Base-by-base conservation (phyloP, 2,113 vertebrate species). In the Ageneiosus marmoratus region DNA sequence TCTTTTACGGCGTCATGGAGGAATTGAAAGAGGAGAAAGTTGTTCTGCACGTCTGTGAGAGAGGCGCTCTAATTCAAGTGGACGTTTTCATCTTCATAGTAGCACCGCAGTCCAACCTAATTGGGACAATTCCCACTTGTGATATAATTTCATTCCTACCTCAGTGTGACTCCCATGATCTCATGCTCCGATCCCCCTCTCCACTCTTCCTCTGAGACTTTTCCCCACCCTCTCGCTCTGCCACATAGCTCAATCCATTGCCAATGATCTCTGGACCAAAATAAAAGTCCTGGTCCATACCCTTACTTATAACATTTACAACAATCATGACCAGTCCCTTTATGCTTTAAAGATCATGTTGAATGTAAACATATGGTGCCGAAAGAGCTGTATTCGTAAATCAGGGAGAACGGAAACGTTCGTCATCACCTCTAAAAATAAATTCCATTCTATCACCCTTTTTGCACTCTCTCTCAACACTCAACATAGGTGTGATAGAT, bases 61-160 rank as follows among this genome's bases (percentile, higher is more conserved):
- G 75, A 37, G 75, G 56, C 27, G n/a, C 70, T 86, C 84, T 88
- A 84, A 90, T 86, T 80, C 48, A 37, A 88, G 80, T 82, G 67
- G 87, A 89, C 85, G 50, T 82, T 88, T 83, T 87, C 86, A 86
- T 86, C 79, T 88, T 86, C 55, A 63, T 78, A 78, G 84, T 77
- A 62, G 80, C 41, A 77, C 88, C 77, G 76, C 84, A 86, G 83
- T 90, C 88, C 87, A 86, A 83, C 81, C 37, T 90, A 90, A 89
- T 85, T 88, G 87, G 88, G 84, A 88, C 88, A 87, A 87, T 89
- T 88, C 89, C 89, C 88, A 87, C 87, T 78, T 83, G 87, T 87
- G 84, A 87, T 84, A 88, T 87, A 86, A 86, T 88, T 87, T 85
- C 83, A 87, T 86, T 89, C 79, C 77, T 89, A 89, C 87, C 87